Base-by-base conservation (phyloP, 2,113 vertebrate genomes). In the Meles meles region DNA sequence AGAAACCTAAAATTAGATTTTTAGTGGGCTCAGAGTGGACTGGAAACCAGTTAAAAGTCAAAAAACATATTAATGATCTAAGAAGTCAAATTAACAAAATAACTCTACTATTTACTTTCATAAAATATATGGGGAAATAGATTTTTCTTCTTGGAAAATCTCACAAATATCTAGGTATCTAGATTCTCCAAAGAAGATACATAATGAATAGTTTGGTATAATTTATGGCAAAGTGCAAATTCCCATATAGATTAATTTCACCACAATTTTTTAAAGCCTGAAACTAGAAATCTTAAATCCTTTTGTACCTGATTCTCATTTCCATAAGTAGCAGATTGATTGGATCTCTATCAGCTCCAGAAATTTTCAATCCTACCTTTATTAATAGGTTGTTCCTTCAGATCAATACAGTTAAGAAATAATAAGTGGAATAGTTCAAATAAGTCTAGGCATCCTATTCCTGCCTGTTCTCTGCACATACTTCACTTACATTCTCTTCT, bases 341-440 rank as follows among this genome's bases (percentile, higher is more conserved):
- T 31, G 44, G 34, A 1, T 84, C 13, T 93, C 47, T 74, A 37
- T 59, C 23, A 55, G 65, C n/a, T 93, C 49, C 8, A 85, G 65
- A 5, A 88, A 92, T 71, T 88, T 91, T 96, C 18, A 49, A 84
- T 88, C 34, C 9, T 57, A 63, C 15, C 12, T 74, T 82, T 87
- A 86, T 25, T 57, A 82, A 59, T 83, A 81, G 5, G 2, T 57
- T 63, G 3, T 2, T 34, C 9, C 15, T 81, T 93, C 14, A 80
- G 57, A 93, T 97, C 55, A 90, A 91, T 71, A 88, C 21, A 71
- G 71, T 47, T 47, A 91, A 88, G n/a, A 39, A 90, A 87, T 29
- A 88, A 29, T 91, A 71, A 86, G 65, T 93, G 5, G 63, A 55
- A 6, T 23, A 90, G 17, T 3, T 90, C 31, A 47, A 76, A 71